Evolutionary conservation across 2,113 vertebrate genomes (phyloP).

Genomic region (Phyllostomus discolor): DNA sequence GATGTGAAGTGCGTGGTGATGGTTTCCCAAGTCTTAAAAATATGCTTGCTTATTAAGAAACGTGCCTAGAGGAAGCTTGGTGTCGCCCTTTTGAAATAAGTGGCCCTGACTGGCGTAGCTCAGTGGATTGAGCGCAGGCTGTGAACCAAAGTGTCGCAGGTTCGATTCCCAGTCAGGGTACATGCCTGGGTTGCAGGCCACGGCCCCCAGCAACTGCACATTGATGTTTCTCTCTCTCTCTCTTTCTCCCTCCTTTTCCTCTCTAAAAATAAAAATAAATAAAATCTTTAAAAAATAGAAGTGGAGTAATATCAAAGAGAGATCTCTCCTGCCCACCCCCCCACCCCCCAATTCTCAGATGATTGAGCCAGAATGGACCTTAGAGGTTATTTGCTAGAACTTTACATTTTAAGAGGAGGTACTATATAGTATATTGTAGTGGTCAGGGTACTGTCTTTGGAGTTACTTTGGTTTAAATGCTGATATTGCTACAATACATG

Average conservation of each 20-base stretch:
- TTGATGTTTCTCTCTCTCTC: too few relatives aligned
- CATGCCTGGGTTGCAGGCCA: too few relatives aligned
- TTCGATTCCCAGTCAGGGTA: too few relatives aligned
- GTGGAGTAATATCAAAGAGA: background rate
- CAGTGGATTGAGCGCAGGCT: too few relatives aligned
- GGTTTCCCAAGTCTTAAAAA: background rate
- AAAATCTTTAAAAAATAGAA: too few relatives aligned
- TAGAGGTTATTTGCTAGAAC: background rate
- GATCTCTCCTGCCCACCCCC: too few relatives aligned
- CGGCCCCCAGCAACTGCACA: too few relatives aligned
- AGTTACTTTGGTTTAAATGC: background rate
- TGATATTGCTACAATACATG: background rate
- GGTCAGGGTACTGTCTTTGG: background rate
- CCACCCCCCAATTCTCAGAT: background rate
- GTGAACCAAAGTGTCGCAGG: too few relatives aligned
- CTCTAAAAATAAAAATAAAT: too few relatives aligned
- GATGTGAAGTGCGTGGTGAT: background rate
- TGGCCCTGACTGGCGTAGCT: too few relatives aligned
- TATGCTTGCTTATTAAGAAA: background rate
- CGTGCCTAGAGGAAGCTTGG: background rate
- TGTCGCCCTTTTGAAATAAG: background rate
- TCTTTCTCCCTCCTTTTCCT: too few relatives aligned
- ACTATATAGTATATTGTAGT: rapidly evolving
- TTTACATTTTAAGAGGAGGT: background rate
- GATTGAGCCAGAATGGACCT: background rate